Evolutionary conservation across 2,888 invertebrate species (phyloP), one percentile per base, ranked within the genome.

Genomic region (Synergus itoensis): DNA sequence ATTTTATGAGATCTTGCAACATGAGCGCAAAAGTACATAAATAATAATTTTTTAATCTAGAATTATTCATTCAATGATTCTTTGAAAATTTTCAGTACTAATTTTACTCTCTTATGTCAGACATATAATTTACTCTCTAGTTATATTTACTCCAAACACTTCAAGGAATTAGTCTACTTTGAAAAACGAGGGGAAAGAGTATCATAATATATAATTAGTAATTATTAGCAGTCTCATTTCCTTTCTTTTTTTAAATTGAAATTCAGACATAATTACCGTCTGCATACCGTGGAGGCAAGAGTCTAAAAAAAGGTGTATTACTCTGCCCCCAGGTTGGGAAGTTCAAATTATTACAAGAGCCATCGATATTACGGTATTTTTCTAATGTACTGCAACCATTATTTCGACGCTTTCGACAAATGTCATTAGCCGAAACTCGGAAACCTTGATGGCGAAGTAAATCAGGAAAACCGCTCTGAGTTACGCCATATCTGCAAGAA

Each of bases 371-470:
- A n/a, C 92, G 85, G 81, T 87, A 92, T 79, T 83, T 85, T 40
- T 79, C 65, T 16, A 41, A 78, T 48, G 77, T 62, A 16, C 80
- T 77, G 65, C 87, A 86, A 11, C 79, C 76, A 18, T 79, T 81
- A 40, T 84, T 83, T 28, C 89, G 79, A 21, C 21, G 76, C 11
- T 40, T 40, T 4, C 77, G 82, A 64, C 86, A 85, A 28, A 83
- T 79, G 11, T 81, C 43, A 4, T 76, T 77, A 3, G 89, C 90
- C 18, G 93, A 90, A 36, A 91, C 91, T 45, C 83, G 82, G 73
- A 88, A 86, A 11, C 80, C 84, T 5, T 84, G 84, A 63, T 84
- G 79, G 84, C 93, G 92, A 77, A 94, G 88, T 85, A 93, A 94
- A 0, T 93, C 90, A 79, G 93, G 87, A 85, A 94, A 94, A n/a